phyloP scores from a whole-genome alignment of 2,797 vertebrate species.

The Melanotaenia trifasciata region DNA sequence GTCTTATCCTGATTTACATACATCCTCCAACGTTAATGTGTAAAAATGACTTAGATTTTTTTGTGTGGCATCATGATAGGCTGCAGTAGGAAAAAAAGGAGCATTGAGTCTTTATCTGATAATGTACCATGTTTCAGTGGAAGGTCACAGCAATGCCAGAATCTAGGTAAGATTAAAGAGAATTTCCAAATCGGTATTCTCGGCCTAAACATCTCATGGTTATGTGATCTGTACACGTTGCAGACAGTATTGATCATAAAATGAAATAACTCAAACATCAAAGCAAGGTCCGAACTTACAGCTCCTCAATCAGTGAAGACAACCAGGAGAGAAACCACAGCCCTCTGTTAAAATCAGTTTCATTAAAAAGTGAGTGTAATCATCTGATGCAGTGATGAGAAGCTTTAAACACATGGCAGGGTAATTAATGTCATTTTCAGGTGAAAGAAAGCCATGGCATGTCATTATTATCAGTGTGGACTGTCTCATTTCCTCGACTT shows the following conservation, averaged over 20 bases:
- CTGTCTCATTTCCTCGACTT: conserved; percentile 34
- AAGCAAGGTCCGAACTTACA: conserved; percentile 9
- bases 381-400: conserved; percentile 17
- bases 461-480: conserved; percentile 18
- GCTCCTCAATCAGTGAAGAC: conserved; percentile 19
- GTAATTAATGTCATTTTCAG: conserved; percentile 38
- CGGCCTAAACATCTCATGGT: conserved; percentile 14
- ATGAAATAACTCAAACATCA: conserved; percentile 25
- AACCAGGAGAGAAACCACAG: conserved; percentile 17
- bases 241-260: conserved; percentile 23
- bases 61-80: neutral
- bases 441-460: conserved; percentile 23
- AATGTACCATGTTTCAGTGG: neutral
- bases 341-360: conserved; percentile 29
- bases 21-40: neutral
- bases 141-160: neutral
- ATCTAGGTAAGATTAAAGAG: conserved; percentile 12
- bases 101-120: neutral
- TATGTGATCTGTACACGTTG: conserved; percentile 6
- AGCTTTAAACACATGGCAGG: conserved; percentile 34
- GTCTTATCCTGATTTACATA: neutral
- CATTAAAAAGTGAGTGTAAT: conserved; percentile 39
- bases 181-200: conserved; percentile 31
- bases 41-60: neutral
- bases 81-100: neutral